Evolutionary conservation across 1,140 invertebrate species (phyloP).

Genomic region (Sitobion miscanthi): DNA sequence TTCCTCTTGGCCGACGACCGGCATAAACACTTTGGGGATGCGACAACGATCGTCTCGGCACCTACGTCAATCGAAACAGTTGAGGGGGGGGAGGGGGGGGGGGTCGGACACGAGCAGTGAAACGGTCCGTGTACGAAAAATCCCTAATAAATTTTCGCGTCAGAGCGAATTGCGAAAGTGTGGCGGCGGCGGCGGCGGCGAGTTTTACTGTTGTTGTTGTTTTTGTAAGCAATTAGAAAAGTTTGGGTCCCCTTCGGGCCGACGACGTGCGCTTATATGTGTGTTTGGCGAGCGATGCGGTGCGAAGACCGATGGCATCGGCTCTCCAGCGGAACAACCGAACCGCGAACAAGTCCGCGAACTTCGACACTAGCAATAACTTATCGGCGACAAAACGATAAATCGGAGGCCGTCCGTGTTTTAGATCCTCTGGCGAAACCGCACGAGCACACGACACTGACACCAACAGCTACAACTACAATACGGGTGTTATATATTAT

Average conservation of each 20-base stretch:
- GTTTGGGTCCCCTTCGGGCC: neutral
- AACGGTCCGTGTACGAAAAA: neutral
- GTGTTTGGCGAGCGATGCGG: neutral
- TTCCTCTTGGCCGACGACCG: no score
- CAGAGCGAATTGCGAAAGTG: neutral
- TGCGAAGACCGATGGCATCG: slow-evolving; percentile 27
- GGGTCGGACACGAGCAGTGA: neutral
- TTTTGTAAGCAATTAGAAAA: slow-evolving; percentile 42
- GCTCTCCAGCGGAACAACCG: neutral
- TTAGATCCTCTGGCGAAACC: neutral
- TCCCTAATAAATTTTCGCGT: neutral
- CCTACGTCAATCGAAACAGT: neutral
- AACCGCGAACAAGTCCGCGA: slow-evolving; percentile 32
- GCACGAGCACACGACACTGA: neutral
- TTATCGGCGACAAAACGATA: slow-evolving; percentile 40
- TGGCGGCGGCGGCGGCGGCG: neutral
- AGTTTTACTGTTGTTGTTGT: slow-evolving; percentile 39
- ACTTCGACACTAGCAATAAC: slow-evolving; percentile 40
- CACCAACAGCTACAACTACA: neutral
- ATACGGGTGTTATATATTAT: neutral
- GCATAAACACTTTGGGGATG: neutral
- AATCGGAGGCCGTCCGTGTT: neutral
- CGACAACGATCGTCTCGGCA: neutral
- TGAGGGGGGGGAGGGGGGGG: no score
- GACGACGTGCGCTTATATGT: neutral